Evolutionary conservation across 2,888 invertebrate genomes (phyloP), one percentile per base, ranked within the genome.

Genomic region (Hyppa rectilinea): DNA sequence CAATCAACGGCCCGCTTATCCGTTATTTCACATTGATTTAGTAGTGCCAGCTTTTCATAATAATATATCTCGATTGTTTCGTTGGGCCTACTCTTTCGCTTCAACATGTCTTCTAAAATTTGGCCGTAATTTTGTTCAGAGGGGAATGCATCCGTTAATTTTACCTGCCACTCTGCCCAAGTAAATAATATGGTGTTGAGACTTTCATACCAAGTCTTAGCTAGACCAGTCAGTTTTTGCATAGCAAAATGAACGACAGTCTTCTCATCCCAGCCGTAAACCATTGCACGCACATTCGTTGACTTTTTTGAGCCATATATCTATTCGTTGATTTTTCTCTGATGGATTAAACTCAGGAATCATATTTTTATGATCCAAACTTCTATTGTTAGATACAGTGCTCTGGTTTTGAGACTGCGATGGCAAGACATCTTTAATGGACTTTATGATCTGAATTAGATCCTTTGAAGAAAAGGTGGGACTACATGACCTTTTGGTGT

Each of bases 181-280:
- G 26, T 55, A 38, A 58, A 70, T 2, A 69, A 29, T 31, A 62
- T 56, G 0, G 69, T 38, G 38, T 61, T 34, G 1, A 69, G 26
- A n/a, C 69, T 49, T 20, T 70, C 63, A 26, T 70, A 70, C 68
- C 68, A 68, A 23, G 61, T 63, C 31, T n/a, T n/a, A n/a, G n/a
- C n/a, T n/a, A n/a, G n/a, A n/a, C n/a, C n/a, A n/a, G n/a, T n/a
- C n/a, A 62, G 68, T 38, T 68, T 63, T 26, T 63, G 69, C 69
- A 70, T 70, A 2, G 58, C 52, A 59, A 58, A 70, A 55, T 68
- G 61, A 17, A 45, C 14, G 1, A 34, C 20, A n/a, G 61, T 61
- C 26, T 55, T 68, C 1, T 68, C 68, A 34, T 68, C 68, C 68
- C 68, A 68, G n/a, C 61, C 61, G 10, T 68, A 68, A 26, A 68